Evolutionary conservation across 2,797 vertebrate species (phyloP).

Genomic region (Champsocephalus esox): DNA sequence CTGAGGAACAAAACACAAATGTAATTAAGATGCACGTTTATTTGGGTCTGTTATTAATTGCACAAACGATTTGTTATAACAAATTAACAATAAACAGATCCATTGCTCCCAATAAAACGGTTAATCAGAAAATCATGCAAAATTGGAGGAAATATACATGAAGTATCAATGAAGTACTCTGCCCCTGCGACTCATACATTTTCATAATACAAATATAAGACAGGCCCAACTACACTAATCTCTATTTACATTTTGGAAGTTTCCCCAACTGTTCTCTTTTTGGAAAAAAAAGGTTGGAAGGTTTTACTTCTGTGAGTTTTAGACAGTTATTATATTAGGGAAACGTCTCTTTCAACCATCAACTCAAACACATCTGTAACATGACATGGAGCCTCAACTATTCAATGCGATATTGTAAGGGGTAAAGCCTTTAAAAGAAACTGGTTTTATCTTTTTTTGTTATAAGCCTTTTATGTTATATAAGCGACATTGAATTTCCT

Average conservation of each 20-base stretch:
- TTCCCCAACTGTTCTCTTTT: neutral
- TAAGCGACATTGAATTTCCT: neutral
- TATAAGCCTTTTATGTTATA: too few relatives aligned
- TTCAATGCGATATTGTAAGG: neutral
- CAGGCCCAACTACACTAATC: too few relatives aligned
- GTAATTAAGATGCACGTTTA: neutral
- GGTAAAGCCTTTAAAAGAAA: neutral
- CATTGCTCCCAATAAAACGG: neutral
- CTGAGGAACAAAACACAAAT: constrained; percentile 69
- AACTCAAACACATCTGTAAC: neutral
- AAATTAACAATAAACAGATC: neutral
- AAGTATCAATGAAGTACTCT: neutral
- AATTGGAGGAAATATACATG: neutral
- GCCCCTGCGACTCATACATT: neutral
- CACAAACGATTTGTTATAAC: neutral
- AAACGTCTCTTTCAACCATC: neutral
- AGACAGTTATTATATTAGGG: neutral
- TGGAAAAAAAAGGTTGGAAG: neutral
- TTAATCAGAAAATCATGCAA: neutral
- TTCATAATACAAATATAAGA: neutral
- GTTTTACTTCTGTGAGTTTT: neutral
- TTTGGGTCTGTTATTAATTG: neutral
- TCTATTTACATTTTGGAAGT: too few relatives aligned
- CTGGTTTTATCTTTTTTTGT: neutral
- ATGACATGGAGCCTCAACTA: neutral